Conservation (phyloP, 2,797 vertebrate genomes). For the Alcedo atthis region DNA sequence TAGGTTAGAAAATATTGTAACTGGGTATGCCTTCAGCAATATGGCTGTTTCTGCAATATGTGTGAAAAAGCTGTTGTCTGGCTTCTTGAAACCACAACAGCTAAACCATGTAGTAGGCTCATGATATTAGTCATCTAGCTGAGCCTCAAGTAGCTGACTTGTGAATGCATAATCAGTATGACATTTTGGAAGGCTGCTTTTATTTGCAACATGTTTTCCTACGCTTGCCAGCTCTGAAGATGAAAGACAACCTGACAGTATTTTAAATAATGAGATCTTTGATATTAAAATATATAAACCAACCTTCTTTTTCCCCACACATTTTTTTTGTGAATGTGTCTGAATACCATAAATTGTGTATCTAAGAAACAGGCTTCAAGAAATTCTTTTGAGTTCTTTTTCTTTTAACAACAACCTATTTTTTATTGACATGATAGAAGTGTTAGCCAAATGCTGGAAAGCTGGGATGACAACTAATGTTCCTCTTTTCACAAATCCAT, state of each 20-base stretch:
- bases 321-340: conserved; percentile 38
- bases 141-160: conserved; percentile 5
- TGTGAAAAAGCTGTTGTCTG: neutral
- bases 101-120: neutral
- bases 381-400: conserved; percentile 45
- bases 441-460: neutral
- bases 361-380: conserved; percentile 38
- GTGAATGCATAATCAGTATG: conserved; percentile 21
- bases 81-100: neutral
- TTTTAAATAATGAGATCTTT: conserved; percentile 39
- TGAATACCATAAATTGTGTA: conserved; percentile 33
- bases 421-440: conserved; percentile 17
- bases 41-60: neutral
- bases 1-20: neutral
- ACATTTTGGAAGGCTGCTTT: conserved; percentile 49
- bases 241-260: conserved; percentile 21
- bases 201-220: conserved; percentile 38
- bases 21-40: neutral
- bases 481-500: neutral
- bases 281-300: conserved; percentile 14
- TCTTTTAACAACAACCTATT: conserved; percentile 23
- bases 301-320: neutral
- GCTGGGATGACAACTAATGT: conserved; percentile 14
- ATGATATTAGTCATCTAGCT: neutral
- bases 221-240: conserved; percentile 31